Percentiles rank a stretch among this genome's conserved stretches.
These are phyloP conservation scores for Eulithis prunata DNA, from an alignment of 2,888 invertebrate genomes.

Conservation along the genomic window DNA sequence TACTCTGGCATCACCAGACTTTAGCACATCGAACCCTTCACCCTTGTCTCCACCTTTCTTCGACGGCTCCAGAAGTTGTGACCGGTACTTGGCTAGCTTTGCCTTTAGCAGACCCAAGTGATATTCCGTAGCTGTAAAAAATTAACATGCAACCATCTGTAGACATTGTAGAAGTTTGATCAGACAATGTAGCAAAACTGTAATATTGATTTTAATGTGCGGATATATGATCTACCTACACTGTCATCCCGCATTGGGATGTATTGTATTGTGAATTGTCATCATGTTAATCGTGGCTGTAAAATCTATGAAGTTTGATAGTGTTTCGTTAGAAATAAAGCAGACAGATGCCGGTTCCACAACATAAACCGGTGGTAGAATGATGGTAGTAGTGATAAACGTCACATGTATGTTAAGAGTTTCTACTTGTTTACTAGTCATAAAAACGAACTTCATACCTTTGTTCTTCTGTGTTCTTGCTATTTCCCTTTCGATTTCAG, in stretches of 20 bases:
- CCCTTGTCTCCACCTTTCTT: constrained; percentile 96
- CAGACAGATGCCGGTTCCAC: too few relatives aligned
- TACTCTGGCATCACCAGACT: constrained; percentile 99
- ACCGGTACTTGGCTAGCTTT: constrained; percentile 96
- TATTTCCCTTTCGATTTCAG: constrained; percentile 99
- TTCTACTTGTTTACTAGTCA: too few relatives aligned
- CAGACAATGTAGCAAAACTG: background rate
- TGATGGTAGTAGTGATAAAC: too few relatives aligned
- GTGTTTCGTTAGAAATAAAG: background rate
- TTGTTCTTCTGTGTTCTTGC: constrained; percentile 99
- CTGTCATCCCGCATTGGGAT: too few relatives aligned
- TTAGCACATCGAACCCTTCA: constrained; percentile 99
- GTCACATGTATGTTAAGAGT: too few relatives aligned
- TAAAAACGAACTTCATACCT: constrained; percentile 84
- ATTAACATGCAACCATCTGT: background rate
- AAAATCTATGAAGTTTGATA: background rate
- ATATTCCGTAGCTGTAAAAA: constrained; percentile 95
- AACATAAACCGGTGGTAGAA: too few relatives aligned
- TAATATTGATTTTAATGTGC: too few relatives aligned
- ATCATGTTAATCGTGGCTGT: background rate
- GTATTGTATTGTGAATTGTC: too few relatives aligned
- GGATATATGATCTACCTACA: too few relatives aligned
- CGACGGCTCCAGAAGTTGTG: constrained; percentile 96
- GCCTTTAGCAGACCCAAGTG: constrained; percentile 99
- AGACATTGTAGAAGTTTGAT: background rate